phyloP scores from a whole-genome alignment of 1,140 invertebrate genomes.

The Papilio polyxenes region DNA sequence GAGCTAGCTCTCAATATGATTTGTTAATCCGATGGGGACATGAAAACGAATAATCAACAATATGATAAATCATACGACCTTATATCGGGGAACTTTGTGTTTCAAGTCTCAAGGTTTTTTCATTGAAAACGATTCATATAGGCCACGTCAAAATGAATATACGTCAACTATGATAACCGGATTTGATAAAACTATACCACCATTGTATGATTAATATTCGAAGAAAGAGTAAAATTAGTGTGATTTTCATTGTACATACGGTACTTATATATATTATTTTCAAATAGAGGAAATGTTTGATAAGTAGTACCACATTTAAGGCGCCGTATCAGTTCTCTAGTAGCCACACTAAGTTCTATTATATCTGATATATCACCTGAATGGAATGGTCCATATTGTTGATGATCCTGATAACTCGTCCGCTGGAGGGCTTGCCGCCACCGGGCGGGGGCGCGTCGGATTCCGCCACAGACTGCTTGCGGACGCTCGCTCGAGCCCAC shows the following conservation, averaged over 20 bases:
- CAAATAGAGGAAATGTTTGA: background rate
- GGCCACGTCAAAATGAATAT: conserved; percentile 48
- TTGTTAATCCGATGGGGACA: background rate
- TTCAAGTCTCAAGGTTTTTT: conserved; percentile 59
- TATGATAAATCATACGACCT: conserved; percentile 20
- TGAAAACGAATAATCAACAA: background rate
- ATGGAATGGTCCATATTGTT: conserved; percentile 95
- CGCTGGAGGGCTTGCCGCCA: conserved; percentile 88
- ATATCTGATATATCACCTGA: conserved; percentile 82
- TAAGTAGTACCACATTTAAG: background rate
- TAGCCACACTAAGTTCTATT: background rate
- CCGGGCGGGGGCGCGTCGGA: conserved; percentile 85
- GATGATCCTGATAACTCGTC: conserved; percentile 93
- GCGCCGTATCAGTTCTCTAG: background rate
- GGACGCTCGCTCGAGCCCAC: conserved; percentile 82
- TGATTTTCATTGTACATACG: background rate
- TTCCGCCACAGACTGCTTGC: conserved; percentile 88
- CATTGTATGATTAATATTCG: conserved; percentile 11
- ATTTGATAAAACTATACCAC: conserved; percentile 38
- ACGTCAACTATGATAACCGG: conserved; percentile 42
- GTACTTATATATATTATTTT: background rate
- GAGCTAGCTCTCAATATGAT: background rate
- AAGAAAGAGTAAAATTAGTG: background rate
- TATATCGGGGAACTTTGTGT: conserved; percentile 37
- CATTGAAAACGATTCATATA: conserved; percentile 58